These are phyloP conservation scores for Petrocephalus microphthalmus DNA, from an alignment of 2,113 vertebrate genomes.

Conservation along the genomic window DNA sequence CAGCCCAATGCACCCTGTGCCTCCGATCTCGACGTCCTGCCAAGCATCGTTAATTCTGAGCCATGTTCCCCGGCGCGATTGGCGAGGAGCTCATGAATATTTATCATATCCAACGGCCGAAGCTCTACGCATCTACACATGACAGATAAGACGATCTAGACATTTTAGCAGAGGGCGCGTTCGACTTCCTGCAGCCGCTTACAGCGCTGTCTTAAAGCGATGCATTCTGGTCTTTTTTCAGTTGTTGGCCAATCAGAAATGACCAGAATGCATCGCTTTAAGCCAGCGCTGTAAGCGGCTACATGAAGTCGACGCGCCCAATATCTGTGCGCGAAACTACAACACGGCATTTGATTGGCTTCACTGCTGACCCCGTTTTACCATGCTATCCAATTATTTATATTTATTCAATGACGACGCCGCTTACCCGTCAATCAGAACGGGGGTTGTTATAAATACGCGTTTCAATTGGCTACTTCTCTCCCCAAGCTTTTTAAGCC, in stretches of 20 bases:
- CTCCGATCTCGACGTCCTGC: too few relatives aligned
- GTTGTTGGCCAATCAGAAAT: too few relatives aligned
- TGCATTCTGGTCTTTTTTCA: too few relatives aligned
- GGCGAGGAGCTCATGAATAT: not conserved
- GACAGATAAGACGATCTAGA: not conserved
- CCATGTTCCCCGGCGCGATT: not conserved
- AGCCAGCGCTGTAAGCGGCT: too few relatives aligned
- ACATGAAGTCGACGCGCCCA: too few relatives aligned
- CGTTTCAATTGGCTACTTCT: not conserved
- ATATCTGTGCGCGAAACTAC: not conserved
- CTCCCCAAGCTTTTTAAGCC: constrained; percentile 13
- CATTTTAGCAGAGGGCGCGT: not conserved
- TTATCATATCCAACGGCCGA: not conserved
- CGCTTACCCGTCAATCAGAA: not conserved
- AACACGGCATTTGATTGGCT: constrained; percentile 5
- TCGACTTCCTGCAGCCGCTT: too few relatives aligned
- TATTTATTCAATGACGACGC: constrained; percentile 1
- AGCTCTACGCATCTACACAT: not conserved
- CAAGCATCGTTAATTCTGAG: not conserved
- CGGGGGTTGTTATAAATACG: not conserved
- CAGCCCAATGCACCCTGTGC: not conserved
- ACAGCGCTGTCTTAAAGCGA: too few relatives aligned
- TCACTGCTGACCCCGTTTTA: constrained; percentile 15
- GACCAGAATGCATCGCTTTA: too few relatives aligned
- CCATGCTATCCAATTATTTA: not conserved